These are phyloP conservation scores for Teleogryllus occipitalis DNA, from an alignment of 1,140 invertebrate species.

Conservation along the genomic window DNA sequence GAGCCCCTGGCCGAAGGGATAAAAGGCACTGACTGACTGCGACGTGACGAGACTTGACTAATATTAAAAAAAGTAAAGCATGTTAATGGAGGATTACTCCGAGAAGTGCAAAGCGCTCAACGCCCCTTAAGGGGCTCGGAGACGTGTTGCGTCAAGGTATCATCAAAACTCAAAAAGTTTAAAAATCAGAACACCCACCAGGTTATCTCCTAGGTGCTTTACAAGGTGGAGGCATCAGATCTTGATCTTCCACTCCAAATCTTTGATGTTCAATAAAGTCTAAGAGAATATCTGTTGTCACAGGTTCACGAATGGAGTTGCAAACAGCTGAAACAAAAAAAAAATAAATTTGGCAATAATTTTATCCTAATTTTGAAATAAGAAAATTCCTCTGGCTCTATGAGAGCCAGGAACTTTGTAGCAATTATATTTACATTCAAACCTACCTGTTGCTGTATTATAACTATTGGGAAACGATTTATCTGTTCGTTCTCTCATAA, in stretches of 20 bases:
- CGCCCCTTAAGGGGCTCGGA: too few species aligned
- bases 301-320: slow-evolving; percentile 62
- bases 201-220: slow-evolving; percentile 15
- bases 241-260: slow-evolving; percentile 47
- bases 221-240: slow-evolving; percentile 51
- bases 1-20: too few species aligned
- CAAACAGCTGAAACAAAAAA: slow-evolving; percentile 50
- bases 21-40: too few species aligned
- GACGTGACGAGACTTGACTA: too few species aligned
- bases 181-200: background rate
- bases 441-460: slow-evolving; percentile 65
- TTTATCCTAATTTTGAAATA: background rate
- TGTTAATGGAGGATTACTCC: too few species aligned
- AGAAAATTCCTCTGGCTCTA: background rate
- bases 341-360: background rate
- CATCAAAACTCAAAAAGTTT: background rate
- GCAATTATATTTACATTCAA: background rate
- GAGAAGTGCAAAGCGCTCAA: too few species aligned
- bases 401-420: background rate
- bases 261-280: slow-evolving; percentile 58
- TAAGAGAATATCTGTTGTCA: slow-evolving; percentile 71
- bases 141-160: too few species aligned
- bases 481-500: slow-evolving; percentile 93
- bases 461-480: slow-evolving; percentile 93
- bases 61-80: too few species aligned